Percentiles rank a stretch among this genome's conserved stretches.
These are phyloP conservation scores for Cyphomyrus plagiostoma DNA, from an alignment of 2,113 vertebrate species.

Conservation along the genomic window DNA sequence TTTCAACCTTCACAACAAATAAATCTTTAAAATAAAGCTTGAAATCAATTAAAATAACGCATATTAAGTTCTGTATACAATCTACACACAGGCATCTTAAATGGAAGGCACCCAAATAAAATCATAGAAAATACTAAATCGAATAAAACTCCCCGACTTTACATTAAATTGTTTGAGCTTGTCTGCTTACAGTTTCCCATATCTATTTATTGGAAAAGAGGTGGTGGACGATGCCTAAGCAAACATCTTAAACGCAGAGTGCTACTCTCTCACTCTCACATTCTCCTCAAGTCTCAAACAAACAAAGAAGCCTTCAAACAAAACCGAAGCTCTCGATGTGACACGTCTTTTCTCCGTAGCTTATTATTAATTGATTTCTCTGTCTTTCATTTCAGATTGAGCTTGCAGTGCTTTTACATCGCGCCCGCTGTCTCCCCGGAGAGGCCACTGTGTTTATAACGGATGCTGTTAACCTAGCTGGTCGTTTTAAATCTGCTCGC, in stretches of 20 bases:
- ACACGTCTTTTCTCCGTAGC: neutral
- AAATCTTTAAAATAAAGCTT: neutral
- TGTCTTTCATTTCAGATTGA: neutral
- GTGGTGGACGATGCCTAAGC: neutral
- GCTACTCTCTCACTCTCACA: neutral
- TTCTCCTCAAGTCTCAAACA: neutral
- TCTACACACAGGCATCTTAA: neutral
- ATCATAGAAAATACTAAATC: neutral
- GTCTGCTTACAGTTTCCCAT: neutral
- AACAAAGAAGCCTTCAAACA: neutral
- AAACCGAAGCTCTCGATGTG: neutral
- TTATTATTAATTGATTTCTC: slow-evolving; percentile 7
- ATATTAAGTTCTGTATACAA: neutral
- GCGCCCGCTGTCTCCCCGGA: neutral
- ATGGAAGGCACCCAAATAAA: neutral
- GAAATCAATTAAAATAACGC: neutral
- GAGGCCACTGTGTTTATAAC: neutral
- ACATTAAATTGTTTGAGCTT: neutral
- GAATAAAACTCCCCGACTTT: neutral
- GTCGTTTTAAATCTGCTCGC: neutral
- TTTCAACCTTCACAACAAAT: neutral
- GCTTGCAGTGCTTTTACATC: neutral
- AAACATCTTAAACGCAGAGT: neutral
- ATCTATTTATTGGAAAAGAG: neutral
- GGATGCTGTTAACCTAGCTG: neutral